A percentile compares a stretch with the other conserved stretches of the same genome.
Conservation (phyloP, 1,140 invertebrate genomes). For the Pachypsylla venusta region DNA sequence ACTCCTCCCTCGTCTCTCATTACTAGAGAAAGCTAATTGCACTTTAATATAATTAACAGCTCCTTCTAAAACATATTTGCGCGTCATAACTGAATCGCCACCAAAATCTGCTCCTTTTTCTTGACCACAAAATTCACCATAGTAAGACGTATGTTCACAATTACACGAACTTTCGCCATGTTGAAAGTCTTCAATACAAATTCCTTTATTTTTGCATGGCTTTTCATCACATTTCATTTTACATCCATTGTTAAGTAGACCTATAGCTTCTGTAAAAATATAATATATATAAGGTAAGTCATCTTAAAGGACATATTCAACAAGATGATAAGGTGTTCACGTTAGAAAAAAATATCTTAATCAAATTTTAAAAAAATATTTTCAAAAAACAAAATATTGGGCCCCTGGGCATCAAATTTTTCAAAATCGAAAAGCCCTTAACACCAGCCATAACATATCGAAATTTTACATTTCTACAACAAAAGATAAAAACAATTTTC, state of each 20-base stretch:
- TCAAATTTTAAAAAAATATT: too few relatives aligned
- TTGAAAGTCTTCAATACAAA: constrained; percentile 79
- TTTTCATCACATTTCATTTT: constrained; percentile 74
- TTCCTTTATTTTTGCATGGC: constrained; percentile 74
- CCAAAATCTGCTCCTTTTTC: constrained; percentile 62
- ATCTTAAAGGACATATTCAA: too few relatives aligned
- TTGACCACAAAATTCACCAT: constrained; percentile 52
- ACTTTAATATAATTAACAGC: constrained; percentile 57
- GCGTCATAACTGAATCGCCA: constrained; percentile 61
- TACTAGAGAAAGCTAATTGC: constrained; percentile 66
- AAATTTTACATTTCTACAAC: too few relatives aligned
- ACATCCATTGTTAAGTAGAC: constrained; percentile 55
- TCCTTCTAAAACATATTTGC: constrained; percentile 54
- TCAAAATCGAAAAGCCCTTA: too few relatives aligned
- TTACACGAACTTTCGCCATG: constrained; percentile 68
- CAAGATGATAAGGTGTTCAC: too few relatives aligned
- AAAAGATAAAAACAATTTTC: too few relatives aligned
- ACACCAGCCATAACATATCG: too few relatives aligned
- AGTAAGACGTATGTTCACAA: constrained; percentile 75
- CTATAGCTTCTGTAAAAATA: constrained; percentile 38
- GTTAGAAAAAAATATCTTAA: too few relatives aligned
- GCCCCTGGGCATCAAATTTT: too few relatives aligned
- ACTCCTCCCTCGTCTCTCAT: constrained; percentile 53
- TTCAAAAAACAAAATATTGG: too few relatives aligned
- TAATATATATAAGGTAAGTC: too few relatives aligned